Evolutionary conservation across 2,113 vertebrate genomes (phyloP).

Genomic region (Cynoglossus semilaevis): DNA sequence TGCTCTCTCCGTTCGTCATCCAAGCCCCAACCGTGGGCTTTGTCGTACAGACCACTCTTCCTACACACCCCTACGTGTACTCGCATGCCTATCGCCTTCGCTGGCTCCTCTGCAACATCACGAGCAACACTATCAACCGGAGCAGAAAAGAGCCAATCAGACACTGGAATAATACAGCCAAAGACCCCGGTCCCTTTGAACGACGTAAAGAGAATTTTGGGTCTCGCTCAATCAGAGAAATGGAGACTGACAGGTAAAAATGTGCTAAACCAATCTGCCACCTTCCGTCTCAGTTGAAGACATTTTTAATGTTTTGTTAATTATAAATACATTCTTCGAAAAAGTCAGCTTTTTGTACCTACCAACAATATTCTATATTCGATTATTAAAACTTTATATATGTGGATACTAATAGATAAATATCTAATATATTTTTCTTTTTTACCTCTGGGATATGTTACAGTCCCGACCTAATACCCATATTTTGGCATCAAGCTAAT

Average conservation of each 20-base stretch:
- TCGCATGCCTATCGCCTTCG: slow-evolving; percentile 54
- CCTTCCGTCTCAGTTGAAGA: too few relatives aligned
- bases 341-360: too few relatives aligned
- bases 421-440: too few relatives aligned
- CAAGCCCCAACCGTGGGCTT: background rate
- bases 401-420: too few relatives aligned
- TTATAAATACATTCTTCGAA: too few relatives aligned
- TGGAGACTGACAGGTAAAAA: slow-evolving; percentile 73
- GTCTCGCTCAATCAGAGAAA: slow-evolving; percentile 82
- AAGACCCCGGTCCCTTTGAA: slow-evolving; percentile 52
- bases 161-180: background rate
- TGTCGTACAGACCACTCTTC: slow-evolving; percentile 2
- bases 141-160: slow-evolving; percentile 25
- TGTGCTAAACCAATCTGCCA: too few relatives aligned
- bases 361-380: too few relatives aligned
- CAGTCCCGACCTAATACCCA: too few relatives aligned
- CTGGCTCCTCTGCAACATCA: slow-evolving; percentile 61
- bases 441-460: too few relatives aligned
- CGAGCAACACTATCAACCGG: slow-evolving; percentile 36
- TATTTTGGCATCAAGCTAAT: too few relatives aligned
- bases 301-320: too few relatives aligned
- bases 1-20: background rate
- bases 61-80: slow-evolving; percentile 1
- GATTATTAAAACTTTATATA: too few relatives aligned
- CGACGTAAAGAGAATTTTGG: slow-evolving; percentile 76